These are phyloP conservation scores for Eupithecia vulgata DNA, from an alignment of 2,888 invertebrate species.

Conservation along the genomic window DNA sequence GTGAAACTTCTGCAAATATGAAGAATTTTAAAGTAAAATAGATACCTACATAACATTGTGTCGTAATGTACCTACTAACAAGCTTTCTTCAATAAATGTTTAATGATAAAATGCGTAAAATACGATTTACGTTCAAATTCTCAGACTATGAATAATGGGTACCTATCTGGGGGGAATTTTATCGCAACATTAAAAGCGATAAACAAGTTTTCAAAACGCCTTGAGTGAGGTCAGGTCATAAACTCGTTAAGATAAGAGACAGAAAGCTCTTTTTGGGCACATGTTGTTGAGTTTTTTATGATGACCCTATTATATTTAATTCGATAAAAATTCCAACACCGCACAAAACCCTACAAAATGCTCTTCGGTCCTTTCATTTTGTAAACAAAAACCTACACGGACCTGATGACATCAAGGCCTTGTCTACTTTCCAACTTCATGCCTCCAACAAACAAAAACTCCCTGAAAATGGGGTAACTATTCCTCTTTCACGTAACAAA, in stretches of 20 bases:
- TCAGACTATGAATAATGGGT: constrained; percentile 32
- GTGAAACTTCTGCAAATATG: neutral
- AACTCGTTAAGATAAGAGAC: constrained; percentile 29
- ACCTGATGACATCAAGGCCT: neutral
- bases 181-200: constrained; percentile 31
- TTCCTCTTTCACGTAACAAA: constrained; percentile 25
- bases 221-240: constrained; percentile 36
- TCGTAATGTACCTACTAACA: neutral
- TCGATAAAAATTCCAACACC: neutral
- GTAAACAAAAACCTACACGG: neutral
- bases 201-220: constrained; percentile 24
- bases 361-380: neutral
- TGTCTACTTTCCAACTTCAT: constrained; percentile 4
- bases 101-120: neutral
- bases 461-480: constrained; percentile 26
- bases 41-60: neutral
- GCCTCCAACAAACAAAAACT: constrained; percentile 16
- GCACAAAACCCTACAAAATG: neutral
- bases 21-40: neutral
- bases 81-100: neutral
- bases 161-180: constrained; percentile 27
- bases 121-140: constrained; percentile 21
- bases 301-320: neutral
- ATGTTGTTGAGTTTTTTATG: neutral
- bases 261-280: constrained; percentile 4